Evolutionary conservation across 2,888 invertebrate species (phyloP).

Genomic region (Tipula vernalis): DNA sequence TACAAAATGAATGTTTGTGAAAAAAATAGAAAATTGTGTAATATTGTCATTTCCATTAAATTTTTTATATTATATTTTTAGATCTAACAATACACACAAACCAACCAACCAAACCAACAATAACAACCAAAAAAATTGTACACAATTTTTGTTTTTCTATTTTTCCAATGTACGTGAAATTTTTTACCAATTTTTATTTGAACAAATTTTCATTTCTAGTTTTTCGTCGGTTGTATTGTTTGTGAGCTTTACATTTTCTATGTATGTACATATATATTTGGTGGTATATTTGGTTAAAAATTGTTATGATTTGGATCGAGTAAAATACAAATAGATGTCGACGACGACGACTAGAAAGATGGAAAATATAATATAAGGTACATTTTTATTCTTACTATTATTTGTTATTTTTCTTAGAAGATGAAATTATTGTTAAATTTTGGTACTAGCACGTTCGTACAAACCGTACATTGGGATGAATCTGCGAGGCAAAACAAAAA

Average conservation of each 20-base stretch:
- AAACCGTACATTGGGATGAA: not conserved
- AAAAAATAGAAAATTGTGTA: not conserved
- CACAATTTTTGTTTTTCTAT: not conserved
- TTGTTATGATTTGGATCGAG: not conserved
- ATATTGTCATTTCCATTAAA: slow-evolving; percentile 4
- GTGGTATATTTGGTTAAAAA: not conserved
- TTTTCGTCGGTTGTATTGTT: not conserved
- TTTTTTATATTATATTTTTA: not conserved
- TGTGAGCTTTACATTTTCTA: not conserved
- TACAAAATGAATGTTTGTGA: not conserved
- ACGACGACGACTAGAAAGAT: not conserved
- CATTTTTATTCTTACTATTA: not conserved
- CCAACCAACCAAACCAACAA: not conserved
- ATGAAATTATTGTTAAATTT: not conserved
- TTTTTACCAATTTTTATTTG: not conserved
- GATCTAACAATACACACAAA: not conserved
- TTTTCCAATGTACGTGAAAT: not conserved
- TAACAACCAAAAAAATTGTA: not conserved
- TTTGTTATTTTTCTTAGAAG: not conserved
- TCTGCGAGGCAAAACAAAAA: not conserved
- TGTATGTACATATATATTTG: not conserved
- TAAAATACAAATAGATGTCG: not conserved
- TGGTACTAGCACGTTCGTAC: not conserved
- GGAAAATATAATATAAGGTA: not conserved
- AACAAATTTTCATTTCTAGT: not conserved